Conservation (phyloP, 2,888 invertebrate species). For the Copidosoma aretas region DNA sequence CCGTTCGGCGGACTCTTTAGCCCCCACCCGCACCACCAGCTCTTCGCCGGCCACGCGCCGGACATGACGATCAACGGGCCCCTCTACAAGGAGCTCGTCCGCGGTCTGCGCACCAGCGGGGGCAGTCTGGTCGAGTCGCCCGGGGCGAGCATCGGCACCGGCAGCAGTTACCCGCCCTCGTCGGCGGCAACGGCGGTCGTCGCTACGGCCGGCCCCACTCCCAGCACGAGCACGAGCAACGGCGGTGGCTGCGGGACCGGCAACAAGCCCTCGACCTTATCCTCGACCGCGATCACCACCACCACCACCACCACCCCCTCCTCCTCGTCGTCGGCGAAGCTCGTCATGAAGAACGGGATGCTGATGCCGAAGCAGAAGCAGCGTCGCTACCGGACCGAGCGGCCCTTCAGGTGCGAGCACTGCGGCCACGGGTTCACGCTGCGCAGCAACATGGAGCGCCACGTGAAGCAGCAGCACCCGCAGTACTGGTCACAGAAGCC, state of each 20-base stretch:
- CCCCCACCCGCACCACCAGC: constrained; percentile 54
- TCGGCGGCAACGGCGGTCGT: constrained; percentile 38
- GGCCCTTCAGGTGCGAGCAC: constrained; percentile 89
- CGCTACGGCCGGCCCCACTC: constrained; percentile 46
- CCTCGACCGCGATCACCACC: constrained; percentile 63
- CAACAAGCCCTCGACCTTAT: constrained; percentile 22
- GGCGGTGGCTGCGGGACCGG: constrained; percentile 44
- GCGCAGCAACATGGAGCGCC: constrained; percentile 93
- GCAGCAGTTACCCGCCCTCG: background rate
- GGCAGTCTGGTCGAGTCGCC: constrained; percentile 67
- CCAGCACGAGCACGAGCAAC: constrained; percentile 11
- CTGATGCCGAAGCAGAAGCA: constrained; percentile 93
- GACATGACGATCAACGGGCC: constrained; percentile 71
- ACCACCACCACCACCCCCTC: no score
- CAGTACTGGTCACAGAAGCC: constrained; percentile 86
- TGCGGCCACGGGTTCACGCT: constrained; percentile 90
- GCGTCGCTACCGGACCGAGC: constrained; percentile 85
- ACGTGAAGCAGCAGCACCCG: constrained; percentile 93
- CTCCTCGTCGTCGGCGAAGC: constrained; percentile 68
- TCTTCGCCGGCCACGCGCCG: constrained; percentile 68
- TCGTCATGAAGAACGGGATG: constrained; percentile 90
- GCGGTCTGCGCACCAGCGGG: constrained; percentile 75
- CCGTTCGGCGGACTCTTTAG: constrained; percentile 67
- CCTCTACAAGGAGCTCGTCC: constrained; percentile 71
- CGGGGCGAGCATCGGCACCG: background rate